These are phyloP conservation scores for Lymantria dispar DNA, from an alignment of 2,888 invertebrate species.

Conservation along the genomic window DNA sequence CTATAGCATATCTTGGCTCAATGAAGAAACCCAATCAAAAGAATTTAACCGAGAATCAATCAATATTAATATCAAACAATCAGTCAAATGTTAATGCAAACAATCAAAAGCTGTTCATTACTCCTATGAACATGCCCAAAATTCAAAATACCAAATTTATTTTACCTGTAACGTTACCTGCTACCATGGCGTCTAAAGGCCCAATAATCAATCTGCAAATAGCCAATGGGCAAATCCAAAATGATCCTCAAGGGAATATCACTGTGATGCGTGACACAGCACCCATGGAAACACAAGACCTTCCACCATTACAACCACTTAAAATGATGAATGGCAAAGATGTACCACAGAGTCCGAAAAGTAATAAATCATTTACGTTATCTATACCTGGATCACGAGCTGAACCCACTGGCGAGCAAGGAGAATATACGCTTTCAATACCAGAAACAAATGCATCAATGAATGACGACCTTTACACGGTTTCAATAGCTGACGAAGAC, in stretches of 20 bases:
- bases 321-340: slow-evolving; percentile 67
- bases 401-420: slow-evolving; percentile 75
- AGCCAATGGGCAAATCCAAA: slow-evolving; percentile 84
- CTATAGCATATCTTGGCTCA: slow-evolving; percentile 80
- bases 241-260: slow-evolving; percentile 83
- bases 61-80: slow-evolving; percentile 73
- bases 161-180: slow-evolving; percentile 73
- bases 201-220: slow-evolving; percentile 87
- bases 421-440: slow-evolving; percentile 75
- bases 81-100: slow-evolving; percentile 62
- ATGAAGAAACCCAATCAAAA: slow-evolving; percentile 75
- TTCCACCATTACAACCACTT: slow-evolving; percentile 72
- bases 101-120: slow-evolving; percentile 81
- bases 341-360: slow-evolving; percentile 53
- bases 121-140: slow-evolving; percentile 83
- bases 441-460: slow-evolving; percentile 77
- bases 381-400: slow-evolving; percentile 75
- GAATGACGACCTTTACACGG: slow-evolving; percentile 80
- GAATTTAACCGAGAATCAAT: slow-evolving; percentile 65
- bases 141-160: slow-evolving; percentile 80
- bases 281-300: slow-evolving; percentile 55
- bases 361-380: slow-evolving; percentile 64
- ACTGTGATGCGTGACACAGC: slow-evolving; percentile 81
- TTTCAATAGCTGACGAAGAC: slow-evolving; percentile 76
- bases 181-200: slow-evolving; percentile 81